Evolutionary conservation across 2,888 invertebrate species (phyloP).

Genomic region (Odontocolon sp.): DNA sequence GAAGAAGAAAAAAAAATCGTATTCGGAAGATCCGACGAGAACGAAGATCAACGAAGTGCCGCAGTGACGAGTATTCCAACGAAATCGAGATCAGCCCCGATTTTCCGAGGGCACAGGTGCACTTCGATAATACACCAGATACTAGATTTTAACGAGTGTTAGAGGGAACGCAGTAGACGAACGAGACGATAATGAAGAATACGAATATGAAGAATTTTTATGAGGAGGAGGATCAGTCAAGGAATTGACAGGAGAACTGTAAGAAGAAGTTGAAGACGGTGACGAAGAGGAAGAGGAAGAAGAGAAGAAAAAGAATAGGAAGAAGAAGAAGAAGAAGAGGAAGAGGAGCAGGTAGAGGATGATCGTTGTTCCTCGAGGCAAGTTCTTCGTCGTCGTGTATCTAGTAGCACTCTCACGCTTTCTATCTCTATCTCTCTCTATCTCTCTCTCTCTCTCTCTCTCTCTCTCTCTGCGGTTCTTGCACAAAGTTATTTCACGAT

Average conservation of each 20-base stretch:
- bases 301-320: background rate
- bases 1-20: slow-evolving; percentile 11
- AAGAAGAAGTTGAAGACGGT: slow-evolving; percentile 18
- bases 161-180: background rate
- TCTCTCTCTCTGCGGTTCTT: slow-evolving; percentile 57
- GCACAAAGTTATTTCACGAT: slow-evolving; percentile 75
- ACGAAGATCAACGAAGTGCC: slow-evolving; percentile 2
- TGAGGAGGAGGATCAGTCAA: slow-evolving; percentile 1
- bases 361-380: slow-evolving; percentile 35
- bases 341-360: slow-evolving; percentile 13
- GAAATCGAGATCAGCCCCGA: background rate
- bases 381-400: slow-evolving; percentile 36
- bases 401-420: slow-evolving; percentile 39
- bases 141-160: background rate
- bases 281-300: slow-evolving; percentile 3
- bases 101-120: background rate
- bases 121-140: background rate
- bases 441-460: slow-evolving; percentile 19
- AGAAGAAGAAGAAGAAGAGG: background rate
- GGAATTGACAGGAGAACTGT: slow-evolving; percentile 11
- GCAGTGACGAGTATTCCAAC: background rate
- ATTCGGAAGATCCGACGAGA: background rate
- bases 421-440: slow-evolving; percentile 34
- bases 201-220: background rate
- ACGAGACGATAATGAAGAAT: background rate